Percentiles rank a stretch among this genome's conserved stretches.
These are phyloP conservation scores for Corythornis cristatus DNA, from an alignment of 2,113 vertebrate species.

Conservation along the genomic window DNA sequence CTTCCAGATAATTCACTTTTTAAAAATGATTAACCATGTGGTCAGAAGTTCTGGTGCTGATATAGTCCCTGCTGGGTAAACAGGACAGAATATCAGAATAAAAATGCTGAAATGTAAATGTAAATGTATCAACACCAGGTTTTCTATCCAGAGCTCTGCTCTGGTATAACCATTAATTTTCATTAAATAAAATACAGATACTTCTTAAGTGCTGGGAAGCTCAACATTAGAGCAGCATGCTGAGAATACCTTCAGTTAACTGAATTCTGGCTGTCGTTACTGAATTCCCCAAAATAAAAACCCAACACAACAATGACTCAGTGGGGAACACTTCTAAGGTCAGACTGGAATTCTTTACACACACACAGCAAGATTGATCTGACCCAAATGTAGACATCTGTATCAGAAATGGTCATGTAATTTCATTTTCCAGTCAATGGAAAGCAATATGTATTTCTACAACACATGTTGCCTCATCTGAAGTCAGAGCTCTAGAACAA, in stretches of 20 bases:
- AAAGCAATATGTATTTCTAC: not conserved
- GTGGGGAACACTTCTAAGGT: not conserved
- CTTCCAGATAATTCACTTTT: slow-evolving; percentile 23
- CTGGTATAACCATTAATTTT: not conserved
- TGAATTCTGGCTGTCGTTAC: not conserved
- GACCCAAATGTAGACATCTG: not conserved
- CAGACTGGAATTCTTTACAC: not conserved
- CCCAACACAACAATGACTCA: not conserved
- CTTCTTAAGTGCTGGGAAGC: not conserved
- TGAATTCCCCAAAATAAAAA: not conserved
- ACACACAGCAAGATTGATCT: not conserved
- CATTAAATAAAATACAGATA: not conserved
- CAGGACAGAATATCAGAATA: not conserved
- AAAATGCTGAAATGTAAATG: not conserved
- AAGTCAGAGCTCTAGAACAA: not conserved
- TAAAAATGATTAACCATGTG: not conserved
- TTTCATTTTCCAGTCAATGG: not conserved
- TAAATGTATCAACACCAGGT: not conserved
- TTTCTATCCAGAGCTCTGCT: not conserved
- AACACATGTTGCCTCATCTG: not conserved
- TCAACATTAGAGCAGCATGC: not conserved
- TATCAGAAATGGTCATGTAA: not conserved
- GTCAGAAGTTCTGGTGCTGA: not conserved
- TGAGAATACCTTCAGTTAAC: not conserved
- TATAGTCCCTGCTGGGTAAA: not conserved